Evolutionary conservation across 2,797 vertebrate species (phyloP).

Genomic region (Eidolon dupreanum): DNA sequence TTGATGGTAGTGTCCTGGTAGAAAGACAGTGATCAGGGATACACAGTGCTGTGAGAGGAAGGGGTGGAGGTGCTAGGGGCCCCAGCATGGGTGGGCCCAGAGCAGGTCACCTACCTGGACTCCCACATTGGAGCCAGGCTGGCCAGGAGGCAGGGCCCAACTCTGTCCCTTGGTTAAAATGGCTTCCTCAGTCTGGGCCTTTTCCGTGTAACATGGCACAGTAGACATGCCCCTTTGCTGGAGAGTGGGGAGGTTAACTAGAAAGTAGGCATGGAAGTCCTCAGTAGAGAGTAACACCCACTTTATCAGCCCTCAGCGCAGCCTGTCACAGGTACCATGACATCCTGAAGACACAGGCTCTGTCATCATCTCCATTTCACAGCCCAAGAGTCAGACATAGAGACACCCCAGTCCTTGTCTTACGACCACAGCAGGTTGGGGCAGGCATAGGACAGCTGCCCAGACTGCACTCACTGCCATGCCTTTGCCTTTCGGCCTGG

Average conservation of each 20-base stretch:
- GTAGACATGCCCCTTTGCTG: background rate
- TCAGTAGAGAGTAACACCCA: fast-evolving
- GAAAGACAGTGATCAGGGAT: too few species aligned
- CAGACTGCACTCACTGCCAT: background rate
- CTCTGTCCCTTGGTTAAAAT: background rate
- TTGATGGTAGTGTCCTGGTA: background rate
- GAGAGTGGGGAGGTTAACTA: too few species aligned
- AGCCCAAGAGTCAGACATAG: background rate
- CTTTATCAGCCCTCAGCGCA: background rate
- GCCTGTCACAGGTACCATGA: background rate
- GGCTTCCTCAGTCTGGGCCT: background rate
- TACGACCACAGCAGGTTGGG: background rate
- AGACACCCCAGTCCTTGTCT: background rate
- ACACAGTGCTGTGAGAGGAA: too few species aligned
- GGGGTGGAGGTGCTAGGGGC: background rate
- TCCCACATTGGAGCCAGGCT: background rate
- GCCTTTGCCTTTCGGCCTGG: background rate
- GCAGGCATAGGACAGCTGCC: background rate
- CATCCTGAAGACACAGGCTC: background rate
- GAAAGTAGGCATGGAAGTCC: background rate
- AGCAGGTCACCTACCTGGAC: background rate
- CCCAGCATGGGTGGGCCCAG: fast-evolving
- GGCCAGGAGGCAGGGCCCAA: background rate
- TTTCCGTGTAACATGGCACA: background rate
- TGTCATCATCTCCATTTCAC: background rate